These are phyloP conservation scores for Corticium candelabrum DNA, from an alignment of 37 sponge, comb jelly and placozoan genomes.

Conservation along the genomic window DNA sequence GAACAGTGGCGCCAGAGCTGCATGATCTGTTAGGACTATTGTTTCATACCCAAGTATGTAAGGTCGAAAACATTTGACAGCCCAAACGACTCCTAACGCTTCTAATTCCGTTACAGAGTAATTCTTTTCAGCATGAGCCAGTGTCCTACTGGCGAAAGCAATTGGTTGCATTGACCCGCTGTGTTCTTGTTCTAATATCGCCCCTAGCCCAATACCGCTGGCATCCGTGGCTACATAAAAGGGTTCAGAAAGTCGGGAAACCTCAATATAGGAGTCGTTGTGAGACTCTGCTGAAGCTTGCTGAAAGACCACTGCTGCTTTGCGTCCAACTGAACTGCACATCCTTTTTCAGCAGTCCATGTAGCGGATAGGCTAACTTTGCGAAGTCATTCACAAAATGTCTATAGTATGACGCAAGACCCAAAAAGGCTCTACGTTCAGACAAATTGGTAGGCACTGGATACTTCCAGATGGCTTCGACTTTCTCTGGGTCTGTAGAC, in stretches of 20 bases:
- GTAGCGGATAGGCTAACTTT: conserved; percentile 20
- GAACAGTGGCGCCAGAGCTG: conserved; percentile 21
- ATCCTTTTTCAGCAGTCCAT: conserved; percentile 10
- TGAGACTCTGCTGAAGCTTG: conserved; percentile 1
- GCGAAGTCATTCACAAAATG: too few species aligned
- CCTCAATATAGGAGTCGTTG: conserved; percentile 17
- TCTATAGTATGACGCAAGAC: conserved; percentile 49
- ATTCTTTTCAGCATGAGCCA: conserved; percentile 7
- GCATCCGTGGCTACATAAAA: conserved; percentile 27
- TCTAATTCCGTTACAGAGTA: conserved; percentile 40
- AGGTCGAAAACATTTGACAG: conserved; percentile 14
- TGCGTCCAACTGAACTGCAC: conserved; percentile 1
- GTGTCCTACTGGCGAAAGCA: conserved; percentile 34
- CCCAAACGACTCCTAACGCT: conserved; percentile 32
- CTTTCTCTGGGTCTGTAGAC: conserved; percentile 24
- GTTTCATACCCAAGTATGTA: too few species aligned
- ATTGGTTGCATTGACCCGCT: conserved; percentile 27
- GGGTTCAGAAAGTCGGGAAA: conserved; percentile 25
- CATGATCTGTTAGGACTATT: conserved; percentile 38
- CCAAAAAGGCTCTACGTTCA: conserved; percentile 44
- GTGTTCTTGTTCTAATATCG: conserved; percentile 12
- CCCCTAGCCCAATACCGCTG: conserved; percentile 25
- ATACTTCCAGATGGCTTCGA: conserved; percentile 29
- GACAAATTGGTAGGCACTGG: conserved; percentile 30
- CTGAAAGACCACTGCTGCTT: conserved; percentile 1